Conservation (phyloP, 35 echinoderm and acorn worm species). For the Heliocidaris erythrogramma region DNA sequence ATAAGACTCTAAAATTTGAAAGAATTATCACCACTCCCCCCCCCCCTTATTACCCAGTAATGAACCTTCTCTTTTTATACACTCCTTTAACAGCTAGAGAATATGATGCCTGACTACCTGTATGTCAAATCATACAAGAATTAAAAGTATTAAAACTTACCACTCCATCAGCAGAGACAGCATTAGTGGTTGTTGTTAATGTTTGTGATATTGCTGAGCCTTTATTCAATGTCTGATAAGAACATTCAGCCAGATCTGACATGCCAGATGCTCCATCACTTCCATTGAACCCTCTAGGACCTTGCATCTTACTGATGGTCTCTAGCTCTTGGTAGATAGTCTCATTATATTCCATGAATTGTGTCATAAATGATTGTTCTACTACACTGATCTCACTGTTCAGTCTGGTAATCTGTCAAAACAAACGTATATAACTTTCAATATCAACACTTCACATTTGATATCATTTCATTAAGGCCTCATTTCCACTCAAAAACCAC, state of each 20-base stretch:
- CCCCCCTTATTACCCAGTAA: no score
- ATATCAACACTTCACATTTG: no score
- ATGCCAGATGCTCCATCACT: constrained; percentile 38
- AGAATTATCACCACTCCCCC: no score
- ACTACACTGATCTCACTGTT: constrained; percentile 23
- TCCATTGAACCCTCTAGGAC: constrained; percentile 52
- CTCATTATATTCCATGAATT: constrained; percentile 11
- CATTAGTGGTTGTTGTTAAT: background rate
- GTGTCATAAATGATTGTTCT: constrained; percentile 13
- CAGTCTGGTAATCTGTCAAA: background rate
- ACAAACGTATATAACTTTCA: background rate
- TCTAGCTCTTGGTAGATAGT: constrained; percentile 47
- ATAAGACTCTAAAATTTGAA: no score
- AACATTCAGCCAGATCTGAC: constrained; percentile 50
- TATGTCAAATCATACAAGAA: background rate
- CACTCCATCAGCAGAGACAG: background rate
- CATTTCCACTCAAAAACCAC: no score
- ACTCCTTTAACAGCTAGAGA: background rate
- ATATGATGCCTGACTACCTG: background rate
- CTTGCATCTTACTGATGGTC: constrained; percentile 60
- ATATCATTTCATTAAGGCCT: no score
- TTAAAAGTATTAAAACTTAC: background rate
- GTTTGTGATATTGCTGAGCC: background rate
- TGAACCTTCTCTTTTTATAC: no score
- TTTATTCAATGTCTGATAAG: background rate